Percentiles rank a stretch among this genome's conserved stretches.
These are phyloP conservation scores for Peucedramus taeniatus DNA, from an alignment of 2,113 vertebrate species.

Conservation along the genomic window DNA sequence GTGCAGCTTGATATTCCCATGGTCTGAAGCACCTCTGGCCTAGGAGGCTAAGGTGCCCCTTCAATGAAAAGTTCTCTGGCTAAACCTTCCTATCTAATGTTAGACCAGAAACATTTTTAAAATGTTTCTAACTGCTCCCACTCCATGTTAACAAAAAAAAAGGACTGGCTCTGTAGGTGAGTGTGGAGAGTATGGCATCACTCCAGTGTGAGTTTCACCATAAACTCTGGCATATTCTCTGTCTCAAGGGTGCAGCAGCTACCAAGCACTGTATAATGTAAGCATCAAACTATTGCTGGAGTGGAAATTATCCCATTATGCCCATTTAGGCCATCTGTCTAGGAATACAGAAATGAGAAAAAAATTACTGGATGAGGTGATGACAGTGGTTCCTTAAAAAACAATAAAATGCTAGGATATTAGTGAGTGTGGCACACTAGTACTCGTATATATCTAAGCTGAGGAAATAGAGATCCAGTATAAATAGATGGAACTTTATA, in stretches of 20 bases:
- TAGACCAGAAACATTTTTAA: background rate
- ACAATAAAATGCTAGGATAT: background rate
- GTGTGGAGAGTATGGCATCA: background rate
- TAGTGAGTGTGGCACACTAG: background rate
- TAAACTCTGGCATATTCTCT: background rate
- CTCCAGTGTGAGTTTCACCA: background rate
- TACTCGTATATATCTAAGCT: background rate
- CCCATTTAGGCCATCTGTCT: background rate
- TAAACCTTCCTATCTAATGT: background rate
- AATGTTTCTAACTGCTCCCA: background rate
- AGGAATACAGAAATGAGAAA: background rate
- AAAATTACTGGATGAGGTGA: background rate
- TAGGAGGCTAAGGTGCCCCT: background rate
- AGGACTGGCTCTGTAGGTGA: background rate
- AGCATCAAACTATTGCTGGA: background rate
- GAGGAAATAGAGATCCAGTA: background rate
- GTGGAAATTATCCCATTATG: background rate
- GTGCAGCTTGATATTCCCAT: background rate
- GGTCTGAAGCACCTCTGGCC: background rate
- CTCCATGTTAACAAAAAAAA: background rate
- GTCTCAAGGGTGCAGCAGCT: background rate
- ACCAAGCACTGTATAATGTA: background rate
- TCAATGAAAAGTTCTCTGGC: background rate
- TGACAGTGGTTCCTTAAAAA: slow-evolving; percentile 2
- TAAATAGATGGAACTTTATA: background rate